A percentile compares a stretch with the other conserved stretches of the same genome.
Conservation (phyloP, 2,888 invertebrate genomes). For the Selenia dentaria region DNA sequence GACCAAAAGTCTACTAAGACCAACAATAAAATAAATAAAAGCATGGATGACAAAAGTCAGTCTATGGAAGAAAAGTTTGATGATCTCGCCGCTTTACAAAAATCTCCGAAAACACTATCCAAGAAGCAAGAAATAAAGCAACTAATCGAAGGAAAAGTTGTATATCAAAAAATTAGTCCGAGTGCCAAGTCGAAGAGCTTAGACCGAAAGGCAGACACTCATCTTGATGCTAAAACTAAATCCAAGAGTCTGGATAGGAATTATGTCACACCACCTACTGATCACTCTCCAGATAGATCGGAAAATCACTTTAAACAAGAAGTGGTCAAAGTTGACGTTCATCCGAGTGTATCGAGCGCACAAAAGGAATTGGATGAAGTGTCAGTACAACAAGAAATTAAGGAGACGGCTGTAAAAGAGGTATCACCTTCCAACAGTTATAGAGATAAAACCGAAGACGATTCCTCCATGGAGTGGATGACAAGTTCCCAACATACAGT, state of each 20-base stretch:
- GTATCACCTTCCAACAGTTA: constrained; percentile 69
- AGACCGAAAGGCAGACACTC: constrained; percentile 86
- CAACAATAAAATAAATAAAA: constrained; percentile 84
- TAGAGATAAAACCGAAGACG: constrained; percentile 74
- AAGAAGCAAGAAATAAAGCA: constrained; percentile 86
- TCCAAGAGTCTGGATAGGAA: constrained; percentile 88
- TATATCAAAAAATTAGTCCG: constrained; percentile 82
- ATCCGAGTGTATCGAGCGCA: constrained; percentile 54
- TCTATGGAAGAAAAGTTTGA: constrained; percentile 86
- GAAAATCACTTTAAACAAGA: constrained; percentile 80
- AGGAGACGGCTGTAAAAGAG: constrained; percentile 38
- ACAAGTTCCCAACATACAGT: constrained; percentile 72
- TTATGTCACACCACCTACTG: constrained; percentile 74
- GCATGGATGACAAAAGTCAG: constrained; percentile 86
- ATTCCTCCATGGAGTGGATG: constrained; percentile 79
- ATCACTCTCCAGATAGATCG: constrained; percentile 53
- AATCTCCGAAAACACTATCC: constrained; percentile 85
- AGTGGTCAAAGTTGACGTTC: constrained; percentile 77
- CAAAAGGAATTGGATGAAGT: constrained; percentile 41
- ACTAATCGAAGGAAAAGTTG: constrained; percentile 86
- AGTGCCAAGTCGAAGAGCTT: constrained; percentile 87
- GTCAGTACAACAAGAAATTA: constrained; percentile 40
- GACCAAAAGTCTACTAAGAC: constrained; percentile 83
- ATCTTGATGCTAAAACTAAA: constrained; percentile 84
- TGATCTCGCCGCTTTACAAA: constrained; percentile 81